Base-by-base conservation (phyloP, 2,888 invertebrate genomes). In the Acanthococcus lagerstroemiae region DNA sequence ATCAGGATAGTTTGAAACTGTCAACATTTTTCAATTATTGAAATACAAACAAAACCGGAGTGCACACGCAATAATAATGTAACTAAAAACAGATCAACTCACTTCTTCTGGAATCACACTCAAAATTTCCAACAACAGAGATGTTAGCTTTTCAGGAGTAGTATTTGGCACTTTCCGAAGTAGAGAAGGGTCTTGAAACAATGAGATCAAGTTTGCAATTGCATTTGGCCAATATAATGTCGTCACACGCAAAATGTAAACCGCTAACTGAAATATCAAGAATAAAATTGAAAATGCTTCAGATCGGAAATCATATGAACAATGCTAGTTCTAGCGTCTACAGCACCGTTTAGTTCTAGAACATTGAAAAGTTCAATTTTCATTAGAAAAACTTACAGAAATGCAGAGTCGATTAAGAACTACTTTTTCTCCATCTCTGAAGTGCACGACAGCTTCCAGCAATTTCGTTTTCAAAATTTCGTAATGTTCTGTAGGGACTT, bases 51-150 rank as follows among this genome's bases (percentile, higher is more conserved):
- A 48, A 48, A 19, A n/a, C 1, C n/a, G 12, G 21, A 48, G 2
- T 48, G 55, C 25, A n/a, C n/a, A 25, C 61, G 46, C 45, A 21
- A 45, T 55, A 61, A 67, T 48, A 55, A 61, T 30, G 61, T 55
- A 19, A 48, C 63, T 24, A 60, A 54, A 54, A 67, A 67, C 67
- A 61, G 48, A 45, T 25, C 5, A 60, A 70, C 76, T 78, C 78
- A 90, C 91, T 81, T 95, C 94, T 78, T 88, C 89, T 25, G 94
- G 92, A 74, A 95, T 84, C 65, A 90, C 87, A 72, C 87, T 86
- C 17, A 95, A 79, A 45, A 94, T 86, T 79, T 91, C 88, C 61
- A 95, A 76, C 72, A 95, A 81, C 69, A 84, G 83, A 81, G 81
- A 84, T 67, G 81, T 78, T 70, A 82, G 82, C 71, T 80, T 81